A percentile compares a stretch with the other conserved stretches of the same genome.
Conservation (phyloP, 2,888 invertebrate genomes). For the Microplitis manilae region DNA sequence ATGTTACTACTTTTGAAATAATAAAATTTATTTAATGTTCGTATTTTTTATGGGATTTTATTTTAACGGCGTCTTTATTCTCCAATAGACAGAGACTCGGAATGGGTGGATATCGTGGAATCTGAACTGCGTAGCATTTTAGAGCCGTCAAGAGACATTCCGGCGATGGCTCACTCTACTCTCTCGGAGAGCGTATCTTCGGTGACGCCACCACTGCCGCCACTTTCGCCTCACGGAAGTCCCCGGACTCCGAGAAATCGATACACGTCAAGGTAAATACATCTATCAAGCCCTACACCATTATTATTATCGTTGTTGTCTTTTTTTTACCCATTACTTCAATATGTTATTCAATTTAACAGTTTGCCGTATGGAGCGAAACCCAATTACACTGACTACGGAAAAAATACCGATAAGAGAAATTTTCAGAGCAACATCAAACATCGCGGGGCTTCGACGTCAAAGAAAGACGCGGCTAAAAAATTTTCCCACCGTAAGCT, state of each 20-base stretch:
- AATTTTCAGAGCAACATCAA: constrained; percentile 62
- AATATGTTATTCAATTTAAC: constrained; percentile 47
- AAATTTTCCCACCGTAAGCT: constrained; percentile 68
- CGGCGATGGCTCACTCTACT: constrained; percentile 78
- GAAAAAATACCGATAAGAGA: constrained; percentile 71
- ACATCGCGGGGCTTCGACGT: constrained; percentile 64
- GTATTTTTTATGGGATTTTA: no score
- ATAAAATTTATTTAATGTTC: neutral
- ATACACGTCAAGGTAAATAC: constrained; percentile 66
- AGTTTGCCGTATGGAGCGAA: constrained; percentile 79
- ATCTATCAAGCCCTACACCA: constrained; percentile 6
- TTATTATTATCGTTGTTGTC: neutral
- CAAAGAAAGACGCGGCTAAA: constrained; percentile 66
- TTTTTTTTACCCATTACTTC: constrained; percentile 5
- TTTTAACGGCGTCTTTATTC: neutral
- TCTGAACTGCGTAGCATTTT: constrained; percentile 84
- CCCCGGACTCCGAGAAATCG: constrained; percentile 66
- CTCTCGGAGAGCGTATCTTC: constrained; percentile 80
- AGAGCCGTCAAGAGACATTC: constrained; percentile 79
- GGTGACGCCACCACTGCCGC: constrained; percentile 85
- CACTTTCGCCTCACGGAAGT: constrained; percentile 80
- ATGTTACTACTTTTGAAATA: constrained; percentile 24
- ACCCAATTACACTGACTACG: constrained; percentile 74
- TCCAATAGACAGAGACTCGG: constrained; percentile 76
- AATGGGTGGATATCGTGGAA: constrained; percentile 88